Conservation (phyloP, 2,888 invertebrate species). For the Himalopsyche tibetana region DNA sequence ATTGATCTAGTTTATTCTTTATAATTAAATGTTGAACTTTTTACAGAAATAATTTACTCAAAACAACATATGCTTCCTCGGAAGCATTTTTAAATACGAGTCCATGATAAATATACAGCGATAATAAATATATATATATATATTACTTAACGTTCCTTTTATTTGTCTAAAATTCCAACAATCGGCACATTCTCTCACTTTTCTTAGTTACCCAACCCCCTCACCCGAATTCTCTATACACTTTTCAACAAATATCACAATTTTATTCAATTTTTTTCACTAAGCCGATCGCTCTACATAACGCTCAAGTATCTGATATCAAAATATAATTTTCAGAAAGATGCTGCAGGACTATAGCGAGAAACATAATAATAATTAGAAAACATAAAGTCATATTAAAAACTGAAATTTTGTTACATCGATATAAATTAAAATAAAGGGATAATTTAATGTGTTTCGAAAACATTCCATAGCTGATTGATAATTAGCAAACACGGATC, state of each 20-base stretch:
- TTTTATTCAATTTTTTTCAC: constrained; percentile 29
- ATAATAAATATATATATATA: constrained; percentile 6
- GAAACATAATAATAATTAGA: background rate
- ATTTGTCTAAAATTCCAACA: constrained; percentile 42
- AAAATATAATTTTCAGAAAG: background rate
- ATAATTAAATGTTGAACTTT: too few species aligned
- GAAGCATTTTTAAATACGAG: background rate
- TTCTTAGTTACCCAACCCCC: background rate
- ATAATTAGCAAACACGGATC: too few species aligned
- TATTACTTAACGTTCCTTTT: constrained; percentile 13
- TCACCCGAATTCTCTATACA: constrained; percentile 4
- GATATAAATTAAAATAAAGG: too few species aligned
- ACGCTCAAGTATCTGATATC: background rate
- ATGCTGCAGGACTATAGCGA: background rate
- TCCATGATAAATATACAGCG: background rate
- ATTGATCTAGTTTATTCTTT: too few species aligned
- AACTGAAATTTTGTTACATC: background rate
- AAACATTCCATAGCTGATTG: background rate
- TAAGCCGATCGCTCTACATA: background rate
- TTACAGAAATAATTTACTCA: too few species aligned
- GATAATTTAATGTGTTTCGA: background rate
- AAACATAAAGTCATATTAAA: background rate
- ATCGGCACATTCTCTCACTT: constrained; percentile 41
- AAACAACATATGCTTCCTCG: too few species aligned
- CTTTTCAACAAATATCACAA: constrained; percentile 42